Evolutionary conservation across 2,888 invertebrate species (phyloP), one percentile per base, ranked within the genome.

Genomic region (Caprella mutica): DNA sequence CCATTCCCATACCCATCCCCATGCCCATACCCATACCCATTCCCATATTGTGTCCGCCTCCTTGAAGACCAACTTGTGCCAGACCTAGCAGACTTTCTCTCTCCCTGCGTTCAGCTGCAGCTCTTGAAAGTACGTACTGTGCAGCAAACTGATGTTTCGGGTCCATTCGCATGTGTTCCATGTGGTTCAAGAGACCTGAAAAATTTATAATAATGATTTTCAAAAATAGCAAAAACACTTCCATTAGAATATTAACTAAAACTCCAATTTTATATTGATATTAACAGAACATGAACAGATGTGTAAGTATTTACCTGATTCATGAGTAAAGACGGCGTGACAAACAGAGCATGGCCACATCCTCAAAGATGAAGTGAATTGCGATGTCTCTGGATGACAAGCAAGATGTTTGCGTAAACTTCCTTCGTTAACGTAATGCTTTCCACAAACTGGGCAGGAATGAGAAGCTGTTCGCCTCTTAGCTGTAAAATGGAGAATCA

Each of bases 301-400:
- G n/a, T n/a, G n/a, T n/a, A n/a, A n/a, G n/a, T n/a, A n/a, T n/a
- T 77, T 78, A 92, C 91, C 91, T 76, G 87, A 85, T 78, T 92
- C 92, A 73, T 91, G 89, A 50, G 91, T 90, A 74, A 92, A 92
- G 67, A 92, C 91, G 57, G 91, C 90, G 75, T 91, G 90, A 73
- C 92, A 92, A 65, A 91, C 90, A 66, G 89, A 89, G 76, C 92
- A 92, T 56, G 91, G 91, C 91, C 91, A 92, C 90, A 91, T 92
- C 72, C 91, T 80, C 67, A 92, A 79, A 21, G 71, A 69, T 68
- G 87, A 85, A 35, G 69, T 66, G 68, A 87, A 85, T 66, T 88
- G 79, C 73, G 87, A 88, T 67, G 83, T 81, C 77, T 91, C 91
- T 50, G 91, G 91, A 75, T 92, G 92, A 71, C 90, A 89, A 67